Base-by-base conservation (phyloP, 2,113 vertebrate species). In the Epinephelus fuscoguttatus region DNA sequence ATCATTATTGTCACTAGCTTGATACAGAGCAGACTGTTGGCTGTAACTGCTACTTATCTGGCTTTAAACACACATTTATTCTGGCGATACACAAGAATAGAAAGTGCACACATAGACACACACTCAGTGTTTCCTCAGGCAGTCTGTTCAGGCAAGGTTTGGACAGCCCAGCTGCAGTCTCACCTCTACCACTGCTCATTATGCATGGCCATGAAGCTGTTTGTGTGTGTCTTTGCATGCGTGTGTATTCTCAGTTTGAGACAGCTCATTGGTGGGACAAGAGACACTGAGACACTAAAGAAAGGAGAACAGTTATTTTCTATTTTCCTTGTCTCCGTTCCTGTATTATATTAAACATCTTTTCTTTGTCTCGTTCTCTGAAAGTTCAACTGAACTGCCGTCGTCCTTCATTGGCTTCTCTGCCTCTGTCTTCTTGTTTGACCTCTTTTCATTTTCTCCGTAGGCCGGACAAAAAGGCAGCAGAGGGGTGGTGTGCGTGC, bases 361-460 rank as follows among this genome's bases (percentile, higher is more conserved):
- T 69, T 74, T 80, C 3, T 70, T 21, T 60, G 23, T 63, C 55
- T 25, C 63, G 74, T 75, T 27, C 67, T 64, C 50, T 64, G 27
- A 67, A 75, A 83, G 82, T 86, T 88, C n/a, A 77, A 19, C 78
- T 47, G 47, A 79, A 86, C 69, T 71, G 50, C 45, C 25, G 23
- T 15, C 42, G 23, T 80, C 84, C 64, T 75, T 86, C 81, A 74
- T 80, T 88, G 81, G 71, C 61, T 74, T 78, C 71, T 75, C 55
- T 76, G 59, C 76, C 61, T 79, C 81, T 60, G 80, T 88, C 75
- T 82, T 90, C 84, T 85, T 80, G 72, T 89, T 89, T 93, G 92
- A 92, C 92, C 88, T 86, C 88, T 82, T 90, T 91, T 94, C 77
- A 84, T 67, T 82, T 77, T 77, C 83, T 90, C 73, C 40, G 40